These are phyloP conservation scores for Trichogramma pretiosum DNA, from an alignment of 1,140 invertebrate species.

Conservation along the genomic window DNA sequence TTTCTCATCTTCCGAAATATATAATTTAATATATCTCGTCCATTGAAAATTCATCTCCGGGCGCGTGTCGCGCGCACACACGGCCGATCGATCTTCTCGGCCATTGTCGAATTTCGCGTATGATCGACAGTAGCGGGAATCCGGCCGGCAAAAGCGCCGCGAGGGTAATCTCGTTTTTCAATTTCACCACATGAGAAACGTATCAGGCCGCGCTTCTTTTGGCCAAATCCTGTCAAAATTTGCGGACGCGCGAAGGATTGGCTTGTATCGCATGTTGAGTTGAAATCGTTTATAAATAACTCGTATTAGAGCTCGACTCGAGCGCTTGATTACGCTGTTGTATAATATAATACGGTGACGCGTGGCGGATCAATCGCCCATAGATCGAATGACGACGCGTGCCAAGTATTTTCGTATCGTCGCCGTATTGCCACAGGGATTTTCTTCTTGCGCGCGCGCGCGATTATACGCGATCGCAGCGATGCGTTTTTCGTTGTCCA, in stretches of 20 bases:
- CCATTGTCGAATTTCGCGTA: not conserved
- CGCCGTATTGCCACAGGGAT: constrained; percentile 27
- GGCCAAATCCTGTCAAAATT: constrained; percentile 1
- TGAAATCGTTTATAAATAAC: constrained; percentile 43
- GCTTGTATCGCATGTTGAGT: constrained; percentile 27
- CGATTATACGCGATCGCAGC: no score
- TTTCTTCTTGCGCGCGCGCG: constrained; percentile 11
- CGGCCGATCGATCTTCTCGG: constrained; percentile 10
- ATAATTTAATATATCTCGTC: not conserved
- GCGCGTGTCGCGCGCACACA: not conserved
- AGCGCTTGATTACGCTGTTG: constrained; percentile 43
- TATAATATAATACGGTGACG: constrained; percentile 42
- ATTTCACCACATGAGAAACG: constrained; percentile 4
- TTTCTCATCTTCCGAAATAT: constrained; percentile 12
- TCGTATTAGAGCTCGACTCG: constrained; percentile 39
- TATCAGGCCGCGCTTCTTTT: not conserved
- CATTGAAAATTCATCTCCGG: constrained; percentile 9
- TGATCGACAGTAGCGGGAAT: constrained; percentile 6
- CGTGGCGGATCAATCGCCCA: constrained; percentile 42
- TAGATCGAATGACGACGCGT: constrained; percentile 40
- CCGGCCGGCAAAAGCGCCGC: not conserved
- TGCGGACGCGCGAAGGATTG: not conserved
- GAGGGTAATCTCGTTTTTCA: constrained; percentile 15
- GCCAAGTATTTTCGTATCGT: constrained; percentile 44
- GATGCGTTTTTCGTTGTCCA: not conserved